Evolutionary conservation across 2,888 invertebrate species (phyloP), one percentile per base, ranked within the genome.

Genomic region (Xanthorhoe spadicearia): DNA sequence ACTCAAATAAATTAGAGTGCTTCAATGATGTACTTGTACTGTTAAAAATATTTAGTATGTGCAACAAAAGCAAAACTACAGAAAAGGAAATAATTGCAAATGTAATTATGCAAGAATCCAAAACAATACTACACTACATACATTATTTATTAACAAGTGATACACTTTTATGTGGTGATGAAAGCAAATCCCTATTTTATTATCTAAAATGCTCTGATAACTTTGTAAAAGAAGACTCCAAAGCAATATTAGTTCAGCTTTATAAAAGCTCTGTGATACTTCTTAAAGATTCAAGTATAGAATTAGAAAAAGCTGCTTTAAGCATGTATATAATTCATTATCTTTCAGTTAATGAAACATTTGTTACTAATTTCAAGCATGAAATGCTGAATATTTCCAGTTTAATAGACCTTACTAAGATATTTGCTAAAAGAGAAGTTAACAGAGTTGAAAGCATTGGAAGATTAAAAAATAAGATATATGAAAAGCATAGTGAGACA

Each of bases 401-500:
- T 17, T 74, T 85, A 50, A 46, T 88, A 55, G 50, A 76, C 19
- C 65, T 85, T 15, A 64, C 83, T 8, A 75, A 70, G 35, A 43
- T 19, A 58, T 67, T 70, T 56, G 62, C 59, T 15, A 75, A 74
- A n/a, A 66, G 79, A 51, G 58, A 82, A 68, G 77, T 80, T 64
- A 71, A 68, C 60, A 80, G 73, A 50, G 74, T 70, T 51, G 83
- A 85, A 74, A 86, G 84, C 73, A 77, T 77, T 73, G 90, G 92
- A 15, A 86, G 83, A 77, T 72, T 83, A 23, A 84, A 83, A 64
- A 92, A 89, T 76, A 62, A 80, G 13, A 86, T 88, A 67, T 87
- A 86, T 77, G 89, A 91, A 72, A 86, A 86, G 72, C 79, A 83
- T 23, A 84, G 88, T 81, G 84, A 88, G 76, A 70, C 88, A 57